These are phyloP conservation scores for Chionodraco myersi DNA, from an alignment of 2,113 vertebrate genomes.

Conservation along the genomic window DNA sequence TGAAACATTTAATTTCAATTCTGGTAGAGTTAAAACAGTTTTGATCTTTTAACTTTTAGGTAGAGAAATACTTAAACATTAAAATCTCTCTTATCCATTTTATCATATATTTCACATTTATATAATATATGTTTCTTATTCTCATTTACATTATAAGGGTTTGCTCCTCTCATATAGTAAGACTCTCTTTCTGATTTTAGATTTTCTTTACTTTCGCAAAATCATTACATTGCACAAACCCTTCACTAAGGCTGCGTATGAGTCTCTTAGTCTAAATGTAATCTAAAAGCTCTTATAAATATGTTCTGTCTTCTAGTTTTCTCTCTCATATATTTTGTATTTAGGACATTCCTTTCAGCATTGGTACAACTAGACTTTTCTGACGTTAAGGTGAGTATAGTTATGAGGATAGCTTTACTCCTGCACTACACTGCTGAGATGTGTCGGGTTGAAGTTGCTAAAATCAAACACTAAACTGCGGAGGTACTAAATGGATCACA, in stretches of 20 bases:
- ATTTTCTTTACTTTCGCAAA: conserved; percentile 22
- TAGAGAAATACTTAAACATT: conserved; percentile 19
- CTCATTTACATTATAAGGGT: conserved; percentile 10
- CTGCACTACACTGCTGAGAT: conserved; percentile 57
- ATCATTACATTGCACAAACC: conserved; percentile 69
- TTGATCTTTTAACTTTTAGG: not conserved
- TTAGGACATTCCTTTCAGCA: conserved; percentile 16
- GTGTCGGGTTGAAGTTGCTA: conserved; percentile 8
- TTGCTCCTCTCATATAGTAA: conserved; percentile 19
- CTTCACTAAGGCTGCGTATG: conserved; percentile 16
- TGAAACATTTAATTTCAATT: not conserved
- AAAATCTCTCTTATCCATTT: conserved; percentile 5
- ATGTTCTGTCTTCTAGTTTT: conserved; percentile 32
- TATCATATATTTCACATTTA: not conserved
- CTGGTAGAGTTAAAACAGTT: not conserved
- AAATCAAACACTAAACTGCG: conserved; percentile 28
- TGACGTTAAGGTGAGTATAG: conserved; percentile 14
- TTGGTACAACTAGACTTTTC: conserved; percentile 38
- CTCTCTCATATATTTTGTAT: conserved; percentile 33
- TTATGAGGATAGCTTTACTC: conserved; percentile 39
- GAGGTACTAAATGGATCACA: conserved; percentile 45
- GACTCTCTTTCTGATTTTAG: conserved; percentile 47
- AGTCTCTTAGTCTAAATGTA: conserved; percentile 23
- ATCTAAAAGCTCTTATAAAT: conserved; percentile 32
- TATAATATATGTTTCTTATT: not conserved